Base-by-base conservation (phyloP, 2,113 vertebrate genomes). In the Pelecanoides urinatrix region DNA sequence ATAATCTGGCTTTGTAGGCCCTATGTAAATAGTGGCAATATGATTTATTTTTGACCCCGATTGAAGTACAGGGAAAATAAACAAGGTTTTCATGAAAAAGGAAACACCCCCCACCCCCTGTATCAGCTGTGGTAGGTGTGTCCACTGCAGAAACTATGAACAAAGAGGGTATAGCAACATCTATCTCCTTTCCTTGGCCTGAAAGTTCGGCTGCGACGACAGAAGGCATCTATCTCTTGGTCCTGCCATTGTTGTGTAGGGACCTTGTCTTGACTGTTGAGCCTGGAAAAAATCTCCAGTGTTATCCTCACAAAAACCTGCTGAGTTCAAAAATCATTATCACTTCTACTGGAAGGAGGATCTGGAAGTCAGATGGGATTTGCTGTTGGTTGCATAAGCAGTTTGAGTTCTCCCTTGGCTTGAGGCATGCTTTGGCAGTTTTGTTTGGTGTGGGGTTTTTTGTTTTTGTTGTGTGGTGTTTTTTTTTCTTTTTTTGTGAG, bases 71-170 rank as follows among this genome's bases (percentile, higher is more conserved):
- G 30, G 49, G 27, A 58, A 92, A 96, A 73, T 44, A 80, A 79
- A 30, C 22, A 34, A 66, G 9, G 3, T 7, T 77, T 91, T 77
- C 8, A 13, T 34, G n/a, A 45, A 74, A 95, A 91, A 30, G 6
- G 7, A 59, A 36, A 38, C 6, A 4, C 1, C 1, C 4, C 4
- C 26, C 1, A 3, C 3, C 22, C 21, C 36, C 9, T 25, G 2
- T 49, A 19, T 68, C 16, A 42, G 6, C n/a, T 42, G 56, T 27
- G 29, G 17, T 32, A 73, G 22, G 5, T 22, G 7, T 56, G 19
- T 50, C 7, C 30, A 20, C 8, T 40, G 50, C 22, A 78, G 59
- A 86, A 88, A 20, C 14, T 25, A 22, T 16, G 18, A 56, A 16
- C 19, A 50, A 79, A 80, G 12, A 47, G 52, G 49, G 89, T 42